These are phyloP conservation scores for Mechanitis mazaeus DNA, from an alignment of 2,888 invertebrate genomes.

Conservation along the genomic window DNA sequence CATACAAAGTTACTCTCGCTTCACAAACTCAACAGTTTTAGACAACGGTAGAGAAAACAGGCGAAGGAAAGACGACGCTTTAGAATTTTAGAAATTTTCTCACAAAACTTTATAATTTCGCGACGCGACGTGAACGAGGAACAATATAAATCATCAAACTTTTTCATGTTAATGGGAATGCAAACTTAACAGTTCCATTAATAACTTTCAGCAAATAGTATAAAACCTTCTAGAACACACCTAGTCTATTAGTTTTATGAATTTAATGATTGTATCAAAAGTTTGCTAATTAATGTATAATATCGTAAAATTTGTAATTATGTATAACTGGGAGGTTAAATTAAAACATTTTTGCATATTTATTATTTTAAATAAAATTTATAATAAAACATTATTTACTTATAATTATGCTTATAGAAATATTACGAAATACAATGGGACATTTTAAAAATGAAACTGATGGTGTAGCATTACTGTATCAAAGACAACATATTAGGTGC, in stretches of 20 bases:
- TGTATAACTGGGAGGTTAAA: no score
- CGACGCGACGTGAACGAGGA: constrained; percentile 28
- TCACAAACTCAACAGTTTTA: constrained; percentile 56
- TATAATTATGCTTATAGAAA: not conserved
- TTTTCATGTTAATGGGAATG: constrained; percentile 9
- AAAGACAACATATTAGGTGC: constrained; percentile 16
- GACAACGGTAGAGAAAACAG: constrained; percentile 42
- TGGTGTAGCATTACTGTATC: constrained; percentile 12
- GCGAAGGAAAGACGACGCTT: constrained; percentile 54
- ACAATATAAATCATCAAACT: constrained; percentile 29
- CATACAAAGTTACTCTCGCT: constrained; percentile 62
- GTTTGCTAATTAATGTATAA: no score
- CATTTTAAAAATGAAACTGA: constrained; percentile 4
- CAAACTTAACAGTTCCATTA: not conserved
- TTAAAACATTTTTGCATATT: not conserved
- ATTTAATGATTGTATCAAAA: no score
- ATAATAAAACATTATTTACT: not conserved
- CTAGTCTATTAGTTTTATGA: no score
- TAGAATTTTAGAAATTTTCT: constrained; percentile 71
- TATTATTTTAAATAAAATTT: not conserved
- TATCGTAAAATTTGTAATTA: no score
- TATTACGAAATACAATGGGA: not conserved
- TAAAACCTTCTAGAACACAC: not conserved
- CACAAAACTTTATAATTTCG: constrained; percentile 62
- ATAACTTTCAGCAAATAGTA: not conserved